A percentile compares a stretch with the other conserved stretches of the same genome.
Conservation (phyloP, 1,140 invertebrate genomes). For the Aphelenchoides fujianensis region DNA sequence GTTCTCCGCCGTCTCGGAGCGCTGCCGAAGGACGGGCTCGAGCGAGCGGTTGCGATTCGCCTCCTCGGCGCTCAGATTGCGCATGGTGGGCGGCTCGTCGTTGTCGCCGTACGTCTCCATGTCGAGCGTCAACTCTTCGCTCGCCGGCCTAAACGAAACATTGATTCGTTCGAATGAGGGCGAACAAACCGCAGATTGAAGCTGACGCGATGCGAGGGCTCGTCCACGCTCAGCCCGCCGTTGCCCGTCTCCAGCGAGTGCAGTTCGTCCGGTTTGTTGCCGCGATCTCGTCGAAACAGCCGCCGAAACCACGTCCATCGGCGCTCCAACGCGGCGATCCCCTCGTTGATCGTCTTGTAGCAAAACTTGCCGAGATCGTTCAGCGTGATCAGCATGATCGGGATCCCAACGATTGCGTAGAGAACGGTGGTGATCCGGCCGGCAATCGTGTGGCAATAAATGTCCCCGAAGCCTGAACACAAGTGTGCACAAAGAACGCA, state of each 20-base stretch:
- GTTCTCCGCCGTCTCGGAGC: conserved; percentile 21
- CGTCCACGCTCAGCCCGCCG: conserved; percentile 6
- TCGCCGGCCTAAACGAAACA: conserved; percentile 24
- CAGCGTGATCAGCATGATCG: conserved; percentile 85
- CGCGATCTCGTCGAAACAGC: neutral
- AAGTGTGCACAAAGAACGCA: too few species aligned
- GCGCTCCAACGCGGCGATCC: conserved; percentile 23
- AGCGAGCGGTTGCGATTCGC: neutral
- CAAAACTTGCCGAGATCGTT: conserved; percentile 93
- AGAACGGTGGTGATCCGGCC: too few species aligned
- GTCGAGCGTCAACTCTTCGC: conserved; percentile 36
- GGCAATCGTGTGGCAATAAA: too few species aligned
- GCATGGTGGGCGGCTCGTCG: neutral
- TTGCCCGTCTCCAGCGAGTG: conserved; percentile 10
- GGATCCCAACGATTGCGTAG: too few species aligned
- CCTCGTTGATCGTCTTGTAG: conserved; percentile 72
- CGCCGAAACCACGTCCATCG: neutral
- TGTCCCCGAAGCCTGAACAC: too few species aligned
- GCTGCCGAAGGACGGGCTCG: neutral
- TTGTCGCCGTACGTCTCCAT: conserved; percentile 30
- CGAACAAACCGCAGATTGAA: conserved; percentile 38
- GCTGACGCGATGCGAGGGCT: conserved; percentile 28
- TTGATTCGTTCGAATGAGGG: too few species aligned
- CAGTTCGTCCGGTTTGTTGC: conserved; percentile 23
- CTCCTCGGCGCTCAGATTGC: neutral